Evolutionary conservation across 2,113 vertebrate species (phyloP), one percentile per base, ranked within the genome.

Genomic region (Melanerpes formicivorus): DNA sequence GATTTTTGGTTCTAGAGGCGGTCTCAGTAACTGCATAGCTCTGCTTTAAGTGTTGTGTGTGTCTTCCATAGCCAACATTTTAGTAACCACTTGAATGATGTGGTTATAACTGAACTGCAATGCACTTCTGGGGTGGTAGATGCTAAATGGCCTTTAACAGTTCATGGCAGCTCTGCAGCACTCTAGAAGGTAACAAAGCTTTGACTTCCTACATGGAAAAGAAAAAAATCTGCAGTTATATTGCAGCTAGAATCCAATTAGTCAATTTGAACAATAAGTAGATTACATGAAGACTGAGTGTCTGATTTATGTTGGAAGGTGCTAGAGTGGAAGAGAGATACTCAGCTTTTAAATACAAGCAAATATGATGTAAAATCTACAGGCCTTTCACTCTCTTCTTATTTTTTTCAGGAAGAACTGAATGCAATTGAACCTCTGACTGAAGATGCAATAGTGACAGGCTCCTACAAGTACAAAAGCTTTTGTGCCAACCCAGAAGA

Each of bases 401-500:
- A 9, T 55, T 75, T 69, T 52, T 91, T 95, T 93, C 94, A 98
- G 98, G 97, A 97, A 77, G 93, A 97, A 55, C 86, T 98, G 63
- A 97, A 97, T 76, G 98, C 87, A 82, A 97, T 97, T 50, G 97
- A 98, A 40, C 97, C 96, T 55, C 90, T 98, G 95, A 94, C 80
- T 67, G 98, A 99, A 84, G 98, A 98, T 79, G 97, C 97, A 27
- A 98, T 98, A 89, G 93, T 98, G 84, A 97, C 97, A 5, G 96
- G 97, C 46, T 98, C 97, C 29, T 95, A 97, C 94, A 96, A 94
- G 78, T 98, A 98, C 87, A 97, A 97, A 80, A 98, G 95, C 30
- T 95, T 99, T 65, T 98, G 97, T 90, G 97, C 97, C 65, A 98
- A 97, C 90, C 98, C 98, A 13, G 98, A 99, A 81, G 97, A 98